phyloP scores from a whole-genome alignment of 2,113 vertebrate genomes.

The Crotalus tigris region DNA sequence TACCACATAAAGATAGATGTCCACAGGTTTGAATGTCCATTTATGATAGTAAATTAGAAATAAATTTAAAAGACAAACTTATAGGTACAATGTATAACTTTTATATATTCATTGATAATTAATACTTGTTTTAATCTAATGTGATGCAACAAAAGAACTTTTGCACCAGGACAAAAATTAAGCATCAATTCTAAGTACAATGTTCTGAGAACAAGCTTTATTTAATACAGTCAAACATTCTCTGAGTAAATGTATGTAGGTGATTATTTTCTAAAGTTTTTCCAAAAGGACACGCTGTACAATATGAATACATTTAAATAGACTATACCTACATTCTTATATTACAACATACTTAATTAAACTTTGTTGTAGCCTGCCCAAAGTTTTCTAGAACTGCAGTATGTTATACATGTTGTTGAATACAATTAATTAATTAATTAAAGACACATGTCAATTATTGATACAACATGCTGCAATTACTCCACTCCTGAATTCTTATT shows the following conservation, averaged over 20 bases:
- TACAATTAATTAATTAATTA: neutral
- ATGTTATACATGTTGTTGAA: neutral
- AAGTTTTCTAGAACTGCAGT: neutral
- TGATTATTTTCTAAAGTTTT: neutral
- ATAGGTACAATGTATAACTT: neutral
- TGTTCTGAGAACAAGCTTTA: neutral
- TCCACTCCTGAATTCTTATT: neutral
- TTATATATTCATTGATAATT: neutral
- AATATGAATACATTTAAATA: neutral
- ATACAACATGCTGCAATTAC: neutral
- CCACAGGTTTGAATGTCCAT: slow-evolving; percentile 20
- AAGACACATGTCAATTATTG: neutral
- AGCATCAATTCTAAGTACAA: neutral
- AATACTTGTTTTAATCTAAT: neutral
- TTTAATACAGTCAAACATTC: neutral
- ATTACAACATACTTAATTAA: neutral
- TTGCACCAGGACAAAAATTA: neutral
- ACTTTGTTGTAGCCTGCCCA: neutral
- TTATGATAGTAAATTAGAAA: slow-evolving; percentile 23
- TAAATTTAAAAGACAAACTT: neutral
- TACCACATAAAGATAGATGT: slow-evolving; percentile 17
- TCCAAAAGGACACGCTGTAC: neutral
- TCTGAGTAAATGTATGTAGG: neutral
- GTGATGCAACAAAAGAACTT: neutral
- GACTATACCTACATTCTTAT: neutral